Evolutionary conservation across 1,140 invertebrate species (phyloP), one percentile per base, ranked within the genome.

Genomic region (Choristoneura fumiferana): DNA sequence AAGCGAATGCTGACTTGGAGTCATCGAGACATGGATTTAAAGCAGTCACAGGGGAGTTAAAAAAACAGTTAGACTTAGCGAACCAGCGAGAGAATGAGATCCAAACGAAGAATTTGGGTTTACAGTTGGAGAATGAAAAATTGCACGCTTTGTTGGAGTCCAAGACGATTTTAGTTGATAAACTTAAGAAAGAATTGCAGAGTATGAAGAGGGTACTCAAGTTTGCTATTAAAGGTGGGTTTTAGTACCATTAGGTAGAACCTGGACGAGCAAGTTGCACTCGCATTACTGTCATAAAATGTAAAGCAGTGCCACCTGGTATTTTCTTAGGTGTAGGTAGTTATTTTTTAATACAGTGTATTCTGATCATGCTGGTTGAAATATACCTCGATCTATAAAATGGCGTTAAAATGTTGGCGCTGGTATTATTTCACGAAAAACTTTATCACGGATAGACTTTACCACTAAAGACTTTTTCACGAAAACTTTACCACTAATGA

Each of bases 91-190:
- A 78, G 54, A 12, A 67, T 13, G 64, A 76, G 1, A 54, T 22
- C 10, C 65, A 67, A 15, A 57, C 55, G 4, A 67, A 57, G 15
- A 67, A 61, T 45, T 39, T 78, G 34, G 34, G 40, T n/a, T 54
- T 73, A 10, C 61, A 63, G 54, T 35, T 78, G 10, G 75, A 78
- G 40, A 75, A 75, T 34, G 69, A 71, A 15, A 78, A 73, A 64
- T 59, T 75, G 36, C 63, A 68, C 45, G 45, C 57, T n/a, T 15
- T 71, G 5, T 35, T 76, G 14, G 61, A 67, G 4, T 63, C 58
- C 1, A 75, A 78, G 63, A 59, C 63, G 5, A 67, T 58, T 35
- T 43, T 76, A 9, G 34, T 78, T 0, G 58, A 17, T n/a, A 73
- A 63, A 63, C 62, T 75, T 0, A 68, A 67, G 22, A 71, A 67